Evolutionary conservation across 2,113 vertebrate genomes (phyloP), one percentile per base, ranked within the genome.

Genomic region (Prietella phreatophila): DNA sequence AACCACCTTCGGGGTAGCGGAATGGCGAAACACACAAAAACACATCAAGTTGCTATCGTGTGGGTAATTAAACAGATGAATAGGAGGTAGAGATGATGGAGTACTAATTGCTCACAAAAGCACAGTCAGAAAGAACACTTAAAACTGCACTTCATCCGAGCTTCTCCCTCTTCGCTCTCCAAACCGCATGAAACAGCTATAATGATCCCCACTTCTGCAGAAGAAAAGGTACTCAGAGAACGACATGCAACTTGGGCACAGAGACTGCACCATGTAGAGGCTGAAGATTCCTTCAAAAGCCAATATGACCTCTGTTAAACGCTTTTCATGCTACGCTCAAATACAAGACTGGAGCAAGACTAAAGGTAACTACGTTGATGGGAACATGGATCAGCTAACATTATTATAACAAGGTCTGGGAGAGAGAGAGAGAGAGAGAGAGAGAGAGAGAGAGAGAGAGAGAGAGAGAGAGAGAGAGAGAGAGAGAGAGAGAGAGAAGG

Each of bases 1-100:
- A 91, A 83, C 50, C 90, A 85, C 89, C 91, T 91, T 92, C 88
- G 33, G 82, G 91, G 90, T 87, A 88, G 88, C 20, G 50, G 76
- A 86, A 80, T 36, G 71, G 50, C 67, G 50, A 85, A 81, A 90
- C 85, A 86, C 87, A 83, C 79, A 88, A 87, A 80, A 86, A 86
- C 42, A 47, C 42, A 47, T 75, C 81, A 83, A 86, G 81, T 84
- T 86, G 89, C 93, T 90, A 90, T 92, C 91, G 60, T 94, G 93
- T 93, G 93, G 93, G 93, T 91, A 91, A 94, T 94, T 94, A 95
- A 91, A 89, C 89, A 91, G 93, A 94, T 93, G 90, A 92, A 94
- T 93, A 91, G 91, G 89, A 73, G 87, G 89, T 85, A 90, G 88
- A 84, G 76, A 90, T 82, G 87, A 88, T 67, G 65, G 83, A 87